These are phyloP conservation scores for Sibirionetta formosa DNA, from an alignment of 2,797 vertebrate species.

Conservation along the genomic window DNA sequence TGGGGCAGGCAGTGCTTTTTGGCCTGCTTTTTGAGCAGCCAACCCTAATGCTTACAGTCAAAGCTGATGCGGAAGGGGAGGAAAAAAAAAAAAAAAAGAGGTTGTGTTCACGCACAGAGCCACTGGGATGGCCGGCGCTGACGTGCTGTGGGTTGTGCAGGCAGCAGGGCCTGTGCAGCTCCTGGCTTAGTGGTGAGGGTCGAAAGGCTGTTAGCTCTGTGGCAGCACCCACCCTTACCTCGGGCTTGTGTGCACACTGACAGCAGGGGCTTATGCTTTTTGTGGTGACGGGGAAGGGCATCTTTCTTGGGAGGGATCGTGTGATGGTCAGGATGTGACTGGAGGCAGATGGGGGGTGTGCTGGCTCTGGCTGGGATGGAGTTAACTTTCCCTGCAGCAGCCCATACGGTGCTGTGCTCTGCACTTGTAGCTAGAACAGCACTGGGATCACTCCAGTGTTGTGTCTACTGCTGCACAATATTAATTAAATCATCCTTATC, in stretches of 20 bases:
- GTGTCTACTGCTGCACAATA: no score
- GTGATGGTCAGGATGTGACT: fast-evolving
- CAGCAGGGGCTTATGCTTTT: fast-evolving
- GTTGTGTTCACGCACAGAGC: fast-evolving
- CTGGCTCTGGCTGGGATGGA: no score
- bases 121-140: neutral
- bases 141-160: neutral
- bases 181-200: neutral
- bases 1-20: neutral
- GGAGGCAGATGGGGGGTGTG: fast-evolving
- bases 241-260: fast-evolving
- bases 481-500: no score
- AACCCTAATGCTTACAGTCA: fast-evolving
- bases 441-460: no score
- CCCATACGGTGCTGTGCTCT: no score
- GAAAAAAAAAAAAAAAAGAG: neutral
- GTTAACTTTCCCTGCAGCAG: no score
- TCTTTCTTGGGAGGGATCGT: neutral
- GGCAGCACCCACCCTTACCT: neutral
- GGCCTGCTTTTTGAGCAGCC: neutral
- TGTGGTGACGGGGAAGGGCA: neutral
- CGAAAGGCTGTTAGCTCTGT: neutral
- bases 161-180: fast-evolving
- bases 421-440: no score
- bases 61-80: neutral